Conservation (phyloP, 2,888 invertebrate species). For the Ligdia adustata region DNA sequence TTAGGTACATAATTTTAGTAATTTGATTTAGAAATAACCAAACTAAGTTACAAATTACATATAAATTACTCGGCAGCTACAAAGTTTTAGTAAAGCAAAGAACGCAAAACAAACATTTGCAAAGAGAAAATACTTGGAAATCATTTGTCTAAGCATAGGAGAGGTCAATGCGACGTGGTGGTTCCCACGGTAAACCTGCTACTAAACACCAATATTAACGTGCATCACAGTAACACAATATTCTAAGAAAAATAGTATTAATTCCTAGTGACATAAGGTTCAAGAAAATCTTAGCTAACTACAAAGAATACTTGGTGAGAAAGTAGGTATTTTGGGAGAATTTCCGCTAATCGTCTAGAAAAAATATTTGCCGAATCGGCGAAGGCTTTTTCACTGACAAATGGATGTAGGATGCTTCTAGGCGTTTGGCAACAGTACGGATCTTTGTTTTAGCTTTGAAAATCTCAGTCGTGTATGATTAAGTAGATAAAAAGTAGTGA, state of each 20-base stretch:
- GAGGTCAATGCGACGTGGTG: slow-evolving; percentile 73
- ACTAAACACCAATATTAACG: slow-evolving; percentile 37
- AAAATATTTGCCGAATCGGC: slow-evolving; percentile 80
- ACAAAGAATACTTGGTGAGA: slow-evolving; percentile 40
- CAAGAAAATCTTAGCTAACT: neutral
- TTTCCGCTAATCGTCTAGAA: slow-evolving; percentile 79
- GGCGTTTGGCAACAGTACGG: slow-evolving; percentile 48
- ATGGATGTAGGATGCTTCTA: slow-evolving; percentile 74
- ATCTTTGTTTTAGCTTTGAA: slow-evolving; percentile 68
- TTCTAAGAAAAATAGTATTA: slow-evolving; percentile 38
- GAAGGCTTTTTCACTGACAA: slow-evolving; percentile 71
- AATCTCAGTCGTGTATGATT: too few relatives aligned
- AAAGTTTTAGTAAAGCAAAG: slow-evolving; percentile 21
- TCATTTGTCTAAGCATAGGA: slow-evolving; percentile 79
- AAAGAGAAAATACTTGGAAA: slow-evolving; percentile 70
- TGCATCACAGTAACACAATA: slow-evolving; percentile 23
- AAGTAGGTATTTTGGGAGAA: slow-evolving; percentile 73
- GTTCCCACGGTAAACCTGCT: slow-evolving; percentile 75
- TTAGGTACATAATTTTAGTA: too few relatives aligned
- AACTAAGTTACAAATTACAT: too few relatives aligned
- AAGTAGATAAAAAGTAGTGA: too few relatives aligned
- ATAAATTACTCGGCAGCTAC: too few relatives aligned
- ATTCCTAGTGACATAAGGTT: slow-evolving; percentile 30
- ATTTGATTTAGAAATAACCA: too few relatives aligned
- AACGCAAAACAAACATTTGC: slow-evolving; percentile 52